Evolutionary conservation across 2,888 invertebrate genomes (phyloP), one percentile per base, ranked within the genome.

Genomic region (Homarus gammarus): DNA sequence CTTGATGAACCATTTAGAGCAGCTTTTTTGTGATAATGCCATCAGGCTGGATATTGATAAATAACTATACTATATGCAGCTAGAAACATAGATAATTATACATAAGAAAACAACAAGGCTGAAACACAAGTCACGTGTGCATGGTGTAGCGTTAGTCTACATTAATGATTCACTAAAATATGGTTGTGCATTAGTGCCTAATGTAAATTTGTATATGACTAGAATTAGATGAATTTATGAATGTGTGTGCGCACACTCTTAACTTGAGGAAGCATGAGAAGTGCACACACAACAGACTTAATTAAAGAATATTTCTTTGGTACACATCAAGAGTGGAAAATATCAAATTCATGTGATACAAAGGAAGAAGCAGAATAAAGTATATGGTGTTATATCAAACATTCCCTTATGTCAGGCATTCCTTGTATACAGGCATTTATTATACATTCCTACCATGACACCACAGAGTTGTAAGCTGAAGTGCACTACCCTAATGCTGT

Each of bases 171-270:
- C 27, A 27, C 22, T 64, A 27, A 64, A 12, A 27, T 64, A 64
- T 27, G 64, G 64, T 64, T 64, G 64, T 64, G 31, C 64, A 64
- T 64, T 27, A 64, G 64, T 64, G 31, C 64, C 64, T 64, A n/a
- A 64, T 64, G 31, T 27, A 27, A 64, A 64, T 64, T 64, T 27
- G 27, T 64, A 27, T 27, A 64, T 64, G 27, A 64, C 5, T 64
- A 64, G 64, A 64, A 64, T 64, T 64, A 64, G 27, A 27, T 64
- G 6, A 27, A 0, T 27, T 31, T 64, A 64, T 22, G 22, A 56
- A 56, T 56, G n/a, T n/a, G 12, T 64, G 27, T 27, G 31, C 27
- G 27, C 27, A 8, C 22, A 22, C 64, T 27, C 31, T 22, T 64
- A 27, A 64, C 27, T 22, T 12, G 22, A 27, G 8, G 27, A 64